Evolutionary conservation across 2,797 vertebrate species (phyloP), one percentile per base, ranked within the genome.

Genomic region (Acridotheres tristis): DNA sequence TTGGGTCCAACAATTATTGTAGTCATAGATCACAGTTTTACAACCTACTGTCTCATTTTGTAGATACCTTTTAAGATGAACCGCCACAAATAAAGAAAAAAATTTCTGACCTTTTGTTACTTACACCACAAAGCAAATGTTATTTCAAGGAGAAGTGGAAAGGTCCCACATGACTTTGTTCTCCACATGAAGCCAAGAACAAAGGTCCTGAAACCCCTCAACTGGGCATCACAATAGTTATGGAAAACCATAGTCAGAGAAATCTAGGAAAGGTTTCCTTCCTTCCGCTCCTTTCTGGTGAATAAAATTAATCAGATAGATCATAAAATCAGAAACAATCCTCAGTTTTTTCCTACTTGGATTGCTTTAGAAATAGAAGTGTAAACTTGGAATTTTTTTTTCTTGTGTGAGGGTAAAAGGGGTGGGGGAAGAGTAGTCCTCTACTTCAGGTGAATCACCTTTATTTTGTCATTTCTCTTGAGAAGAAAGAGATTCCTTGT

Each of bases 181-280:
- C 38, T 85, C 47, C 69, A 57, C 23, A 50, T 34, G 61, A 88
- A 94, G 42, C 42, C 66, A 86, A 89, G 68, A 77, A 89, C 79
- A 94, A 95, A 92, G 48, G 61, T 85, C 47, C 38, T 87, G 67
- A 91, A 89, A 85, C 19, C 19, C 21, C 25, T 93, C 88, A 88
- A 55, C 21, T 54, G 25, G 40, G 8, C 54, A 91, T 92, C 89
- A 89, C 73, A 91, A 92, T 92, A 90, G 58, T 76, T 65, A 36
- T 75, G 93, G 89, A 92, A 92, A 91, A 88, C 68, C 57, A 63
- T 6, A 71, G 72, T 94, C 89, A 61, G 54, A 85, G 51, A 92
- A 90, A 59, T 29, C 74, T 85, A 87, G 81, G 89, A 85, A 81
- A 94, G 65, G 76, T 77, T 93, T 96, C 87, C 86, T 90, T 96